Evolutionary conservation across 2,888 invertebrate species (phyloP).

Genomic region (Pyrocoelia pectoralis): DNA sequence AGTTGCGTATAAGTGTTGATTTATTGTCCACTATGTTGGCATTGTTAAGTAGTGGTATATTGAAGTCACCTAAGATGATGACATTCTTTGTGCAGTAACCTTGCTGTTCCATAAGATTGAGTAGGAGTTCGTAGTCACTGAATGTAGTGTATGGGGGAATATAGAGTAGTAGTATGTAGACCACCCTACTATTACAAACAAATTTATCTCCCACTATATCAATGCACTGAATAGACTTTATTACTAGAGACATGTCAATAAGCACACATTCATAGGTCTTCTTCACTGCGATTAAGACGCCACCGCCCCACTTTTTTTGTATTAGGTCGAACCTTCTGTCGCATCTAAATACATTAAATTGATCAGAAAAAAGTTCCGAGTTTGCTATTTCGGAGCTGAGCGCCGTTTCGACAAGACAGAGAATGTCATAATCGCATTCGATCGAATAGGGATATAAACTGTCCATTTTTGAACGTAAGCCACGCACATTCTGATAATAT

Average conservation of each 20-base stretch:
- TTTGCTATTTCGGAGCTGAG: no score
- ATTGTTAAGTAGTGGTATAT: not conserved
- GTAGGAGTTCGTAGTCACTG: not conserved
- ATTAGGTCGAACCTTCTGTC: not conserved
- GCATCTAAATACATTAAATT: not conserved
- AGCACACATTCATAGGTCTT: not conserved
- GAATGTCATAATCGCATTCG: no score
- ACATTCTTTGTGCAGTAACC: not conserved
- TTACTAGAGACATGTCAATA: not conserved
- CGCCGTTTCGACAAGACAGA: no score
- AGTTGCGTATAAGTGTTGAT: not conserved
- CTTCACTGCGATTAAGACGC: not conserved
- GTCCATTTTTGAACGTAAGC: no score
- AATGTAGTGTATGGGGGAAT: not conserved
- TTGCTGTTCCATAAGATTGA: not conserved
- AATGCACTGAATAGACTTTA: not conserved
- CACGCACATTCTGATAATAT: no score
- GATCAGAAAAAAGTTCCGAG: not conserved
- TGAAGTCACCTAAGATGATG: not conserved
- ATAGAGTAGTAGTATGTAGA: not conserved
- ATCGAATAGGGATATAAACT: no score
- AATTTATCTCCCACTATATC: not conserved
- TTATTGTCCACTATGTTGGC: not conserved
- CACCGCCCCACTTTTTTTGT: constrained; percentile 3
- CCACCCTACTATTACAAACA: not conserved